Base-by-base conservation (phyloP, 2,113 vertebrate genomes). In the Passer domesticus region DNA sequence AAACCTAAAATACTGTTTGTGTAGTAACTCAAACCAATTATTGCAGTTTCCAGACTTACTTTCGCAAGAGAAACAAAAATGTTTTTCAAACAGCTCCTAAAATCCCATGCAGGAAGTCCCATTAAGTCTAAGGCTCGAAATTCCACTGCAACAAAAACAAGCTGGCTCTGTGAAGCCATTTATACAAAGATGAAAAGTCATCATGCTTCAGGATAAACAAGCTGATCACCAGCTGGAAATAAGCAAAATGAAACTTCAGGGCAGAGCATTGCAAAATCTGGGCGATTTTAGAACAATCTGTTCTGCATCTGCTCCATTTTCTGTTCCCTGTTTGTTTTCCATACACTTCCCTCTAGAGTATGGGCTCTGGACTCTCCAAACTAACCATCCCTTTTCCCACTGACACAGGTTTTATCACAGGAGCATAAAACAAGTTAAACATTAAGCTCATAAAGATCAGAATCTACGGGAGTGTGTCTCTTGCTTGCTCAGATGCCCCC, bases 381-480 rank as follows among this genome's bases (percentile, higher is more conserved):
- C 17, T 23, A 15, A 41, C 63, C 43, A n/a, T 56, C 78, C 37
- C 0, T 35, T 81, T 64, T 60, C 58, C 68, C 62, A 79, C 27
- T 19, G 19, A 49, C 52, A 87, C 13, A 31, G 33, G 56, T 92
- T 47, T 90, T 83, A 59, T 12, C 55, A 69, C 39, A 78, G 74
- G 19, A 39, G 47, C 47, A 95, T 93, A 95, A 92, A 85, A n/a
- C 14, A 47, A 56, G 94, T 95, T 96, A 94, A 87, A 31, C 66
- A 95, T 93, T 94, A 96, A 92, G 53, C 82, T 84, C 83, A 78
- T 78, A 79, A 95, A 92, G 58, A 89, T 76, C 47, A 89, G 35
- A 31, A 82, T 35, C 47, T 60, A 25, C 10, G 2, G 35, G 39
- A 79, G 22, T 3, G 1, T 49, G 31, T 31, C 66, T 89, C 35